Base-by-base conservation (phyloP, 2,797 vertebrate genomes). In the Anas capensis region DNA sequence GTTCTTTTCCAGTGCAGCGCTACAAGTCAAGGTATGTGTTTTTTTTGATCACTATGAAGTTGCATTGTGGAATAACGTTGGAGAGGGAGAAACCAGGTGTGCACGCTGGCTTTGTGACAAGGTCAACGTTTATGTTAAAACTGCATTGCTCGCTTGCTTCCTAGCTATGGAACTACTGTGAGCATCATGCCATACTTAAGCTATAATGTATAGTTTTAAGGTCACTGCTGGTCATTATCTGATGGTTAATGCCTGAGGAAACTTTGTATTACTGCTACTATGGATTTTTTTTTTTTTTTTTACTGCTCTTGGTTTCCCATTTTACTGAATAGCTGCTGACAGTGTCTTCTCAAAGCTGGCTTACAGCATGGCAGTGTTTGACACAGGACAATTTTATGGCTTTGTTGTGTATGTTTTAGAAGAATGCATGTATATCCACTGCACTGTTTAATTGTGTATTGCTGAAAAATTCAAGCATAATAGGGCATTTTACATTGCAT, bases 1-100 rank as follows among this genome's bases (percentile, higher is more conserved):
- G 96, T 96, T 88, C 92, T 81, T 88, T 90, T 95, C 56, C 71
- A 78, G 66, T 58, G 36, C 58, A 88, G 75, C 48, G 26, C 46
- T 86, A 2, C 96, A 96, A 82, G 75, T 84, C 78, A 87, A 96
- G 86, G 84, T 91, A 69, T 87, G 36, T 92, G 61, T 94, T 97
- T 97, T 97, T 97, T 88, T 79, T 86, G 72, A 83, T 96, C 92
- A 92, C 97, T 97, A 93, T 95, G 94, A 85, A 96, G 86, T 86
- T 95, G 61, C 95, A 89, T 91, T 89, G 95, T 96, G 95, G 81
- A 96, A 95, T 96, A 93, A 96, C 11, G 0, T 4, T 48, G 78
- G 90, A 88, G 90, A 94, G 70, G 49, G 82, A 94, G 81, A 97
- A 95, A 96, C 86, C 82, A 42, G 76, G 79, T 0, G 3, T 73